Conservation (phyloP, 2,113 vertebrate species). For the Potamarius usumacintae region DNA sequence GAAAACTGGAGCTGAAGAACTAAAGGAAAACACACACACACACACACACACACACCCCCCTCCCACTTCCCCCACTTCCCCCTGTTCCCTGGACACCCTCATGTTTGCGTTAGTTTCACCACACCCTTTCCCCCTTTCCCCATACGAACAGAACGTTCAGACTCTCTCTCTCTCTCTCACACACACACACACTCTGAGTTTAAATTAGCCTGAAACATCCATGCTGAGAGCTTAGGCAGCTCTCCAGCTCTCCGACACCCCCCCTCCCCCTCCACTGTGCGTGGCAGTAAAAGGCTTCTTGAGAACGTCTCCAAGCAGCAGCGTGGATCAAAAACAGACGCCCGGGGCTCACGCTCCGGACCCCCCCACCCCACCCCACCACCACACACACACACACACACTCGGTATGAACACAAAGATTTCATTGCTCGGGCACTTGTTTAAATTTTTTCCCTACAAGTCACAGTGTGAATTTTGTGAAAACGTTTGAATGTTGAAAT, state of each 20-base stretch:
- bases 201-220: constrained; percentile 56
- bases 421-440: neutral
- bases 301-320: constrained; percentile 46
- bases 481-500: too few relatives aligned
- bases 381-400: constrained; percentile 12
- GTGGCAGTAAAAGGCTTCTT: constrained; percentile 54
- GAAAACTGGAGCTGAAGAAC: constrained; percentile 9
- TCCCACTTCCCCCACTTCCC: neutral
- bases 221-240: constrained; percentile 51
- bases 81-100: constrained; percentile 32
- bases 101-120: constrained; percentile 48
- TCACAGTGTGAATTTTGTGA: too few relatives aligned
- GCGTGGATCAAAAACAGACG: constrained; percentile 49
- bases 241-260: constrained; percentile 34
- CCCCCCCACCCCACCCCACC: neutral
- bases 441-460: too few relatives aligned
- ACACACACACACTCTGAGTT: constrained; percentile 40
- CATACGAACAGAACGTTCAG: constrained; percentile 26
- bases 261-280: constrained; percentile 18
- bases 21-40: constrained; percentile 3
- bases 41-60: constrained; percentile 8
- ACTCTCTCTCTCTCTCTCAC: neutral
- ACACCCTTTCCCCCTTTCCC: constrained; percentile 53
- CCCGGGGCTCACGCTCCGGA: constrained; percentile 30
- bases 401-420: neutral